These are phyloP conservation scores for Pelagia noctiluca DNA, from an alignment of 30 jellyfish, hydroid and myxozoan genomes.

Conservation along the genomic window DNA sequence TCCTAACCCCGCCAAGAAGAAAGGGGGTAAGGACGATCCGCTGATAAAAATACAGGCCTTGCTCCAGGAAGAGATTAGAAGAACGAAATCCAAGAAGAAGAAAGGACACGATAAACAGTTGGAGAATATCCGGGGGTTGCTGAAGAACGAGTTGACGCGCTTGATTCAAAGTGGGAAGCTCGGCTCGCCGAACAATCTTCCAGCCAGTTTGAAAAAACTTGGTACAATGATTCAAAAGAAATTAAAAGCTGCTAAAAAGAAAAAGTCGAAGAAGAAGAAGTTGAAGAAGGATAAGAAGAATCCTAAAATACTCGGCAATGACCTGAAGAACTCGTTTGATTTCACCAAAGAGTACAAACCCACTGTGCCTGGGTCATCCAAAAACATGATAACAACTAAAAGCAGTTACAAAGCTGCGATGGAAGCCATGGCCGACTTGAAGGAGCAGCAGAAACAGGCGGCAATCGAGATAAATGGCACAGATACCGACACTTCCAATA, in stretches of 20 bases:
- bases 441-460: conserved; percentile 56
- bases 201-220: conserved; percentile 57
- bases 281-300: conserved; percentile 20
- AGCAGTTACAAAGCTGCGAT: conserved; percentile 67
- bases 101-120: conserved; percentile 65
- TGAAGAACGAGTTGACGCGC: conserved; percentile 59
- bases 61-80: conserved; percentile 83
- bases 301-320: conserved; percentile 24
- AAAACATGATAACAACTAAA: conserved; percentile 61
- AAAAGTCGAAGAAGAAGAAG: conserved; percentile 12
- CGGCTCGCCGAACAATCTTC: conserved; percentile 42
- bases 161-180: conserved; percentile 58
- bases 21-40: conserved; percentile 74
- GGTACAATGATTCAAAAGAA: conserved; percentile 62
- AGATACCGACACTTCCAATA: conserved; percentile 7
- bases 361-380: conserved; percentile 57
- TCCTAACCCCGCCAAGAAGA: conserved; percentile 52
- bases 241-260: conserved; percentile 61
- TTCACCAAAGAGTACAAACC: conserved; percentile 63
- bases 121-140: conserved; percentile 65
- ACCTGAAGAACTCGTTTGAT: conserved; percentile 39
- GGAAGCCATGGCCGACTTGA: conserved; percentile 52
- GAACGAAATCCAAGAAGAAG: conserved; percentile 57
- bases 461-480: neutral
- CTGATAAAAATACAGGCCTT: conserved; percentile 80